Evolutionary conservation across 2,888 invertebrate genomes (phyloP).

Genomic region (Noctua janthina): DNA sequence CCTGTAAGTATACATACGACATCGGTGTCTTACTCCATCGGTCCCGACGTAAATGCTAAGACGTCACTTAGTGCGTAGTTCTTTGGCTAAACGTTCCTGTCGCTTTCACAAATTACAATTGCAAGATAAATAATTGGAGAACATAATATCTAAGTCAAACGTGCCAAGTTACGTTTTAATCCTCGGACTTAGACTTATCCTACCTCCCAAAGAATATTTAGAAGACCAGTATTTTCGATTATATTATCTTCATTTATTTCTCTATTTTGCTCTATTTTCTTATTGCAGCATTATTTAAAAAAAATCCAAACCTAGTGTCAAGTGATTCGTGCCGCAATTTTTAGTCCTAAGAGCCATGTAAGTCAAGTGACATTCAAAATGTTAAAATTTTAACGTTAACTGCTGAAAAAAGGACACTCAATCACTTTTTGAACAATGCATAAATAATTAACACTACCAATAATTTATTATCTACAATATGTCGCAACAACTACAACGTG

Average conservation of each 20-base stretch:
- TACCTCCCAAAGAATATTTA: too few relatives aligned
- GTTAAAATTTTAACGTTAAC: not conserved
- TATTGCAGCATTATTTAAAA: not conserved
- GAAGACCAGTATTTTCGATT: too few relatives aligned
- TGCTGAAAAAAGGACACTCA: not conserved
- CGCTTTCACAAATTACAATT: too few relatives aligned
- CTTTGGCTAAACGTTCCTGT: too few relatives aligned
- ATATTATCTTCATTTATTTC: too few relatives aligned
- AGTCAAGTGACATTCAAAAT: not conserved
- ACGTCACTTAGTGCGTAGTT: too few relatives aligned
- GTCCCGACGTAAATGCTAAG: not conserved
- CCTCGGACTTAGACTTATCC: too few relatives aligned
- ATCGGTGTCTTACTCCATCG: not conserved
- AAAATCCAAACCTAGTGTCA: not conserved
- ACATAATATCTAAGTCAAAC: too few relatives aligned
- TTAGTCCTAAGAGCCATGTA: not conserved
- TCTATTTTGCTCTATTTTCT: too few relatives aligned
- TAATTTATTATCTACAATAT: not conserved
- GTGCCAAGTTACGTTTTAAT: too few relatives aligned
- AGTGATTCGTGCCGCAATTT: not conserved
- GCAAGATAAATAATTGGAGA: too few relatives aligned
- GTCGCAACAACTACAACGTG: too few relatives aligned
- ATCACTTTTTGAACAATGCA: not conserved
- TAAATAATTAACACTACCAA: not conserved
- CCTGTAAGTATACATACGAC: slow-evolving; percentile 32